These are phyloP conservation scores for Pseudopipra pipra DNA, from an alignment of 2,113 vertebrate species.

Conservation along the genomic window DNA sequence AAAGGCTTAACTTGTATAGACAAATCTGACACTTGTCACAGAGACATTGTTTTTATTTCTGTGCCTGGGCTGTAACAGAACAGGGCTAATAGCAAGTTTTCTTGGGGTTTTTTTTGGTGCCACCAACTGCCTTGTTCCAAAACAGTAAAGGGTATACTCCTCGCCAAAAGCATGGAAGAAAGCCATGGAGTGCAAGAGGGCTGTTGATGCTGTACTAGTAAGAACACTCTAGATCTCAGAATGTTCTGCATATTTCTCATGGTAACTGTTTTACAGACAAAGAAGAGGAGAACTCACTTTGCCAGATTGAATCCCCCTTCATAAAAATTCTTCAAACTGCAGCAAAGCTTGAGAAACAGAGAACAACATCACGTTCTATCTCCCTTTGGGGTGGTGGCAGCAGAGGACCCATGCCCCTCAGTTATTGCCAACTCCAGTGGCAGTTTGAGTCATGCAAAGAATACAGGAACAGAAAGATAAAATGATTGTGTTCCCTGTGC, in stretches of 20 bases:
- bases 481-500: background rate
- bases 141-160: background rate
- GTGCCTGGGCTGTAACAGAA: background rate
- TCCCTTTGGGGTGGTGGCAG: background rate
- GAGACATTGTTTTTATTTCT: background rate
- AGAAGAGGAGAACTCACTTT: background rate
- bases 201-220: background rate
- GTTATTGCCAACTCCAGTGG: background rate
- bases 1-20: background rate
- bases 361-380: background rate
- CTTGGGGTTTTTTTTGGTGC: background rate
- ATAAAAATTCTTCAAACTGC: slow-evolving; percentile 7
- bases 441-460: background rate
- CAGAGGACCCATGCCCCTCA: rapidly evolving
- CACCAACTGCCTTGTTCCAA: background rate
- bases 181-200: background rate
- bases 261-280: background rate
- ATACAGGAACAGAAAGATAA: background rate
- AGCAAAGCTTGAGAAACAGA: background rate
- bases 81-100: background rate
- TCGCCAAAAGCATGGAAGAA: background rate
- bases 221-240: background rate
- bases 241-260: background rate
- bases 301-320: background rate
- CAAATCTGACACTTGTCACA: background rate